A percentile compares a stretch with the other conserved stretches of the same genome.
These are phyloP conservation scores for Sapayoa aenigma DNA, from an alignment of 2,113 vertebrate genomes.

Conservation along the genomic window DNA sequence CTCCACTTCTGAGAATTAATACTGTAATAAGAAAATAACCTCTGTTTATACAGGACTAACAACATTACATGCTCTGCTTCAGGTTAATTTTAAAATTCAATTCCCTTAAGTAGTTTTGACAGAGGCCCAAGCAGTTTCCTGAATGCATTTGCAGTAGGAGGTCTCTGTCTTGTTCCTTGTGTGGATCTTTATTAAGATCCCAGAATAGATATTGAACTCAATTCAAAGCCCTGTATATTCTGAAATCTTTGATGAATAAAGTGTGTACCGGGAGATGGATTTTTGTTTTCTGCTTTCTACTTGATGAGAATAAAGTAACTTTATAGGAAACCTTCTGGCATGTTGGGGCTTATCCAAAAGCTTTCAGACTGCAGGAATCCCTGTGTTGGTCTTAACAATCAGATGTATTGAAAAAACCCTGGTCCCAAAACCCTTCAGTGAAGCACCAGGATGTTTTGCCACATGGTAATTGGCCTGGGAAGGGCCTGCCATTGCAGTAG, in stretches of 20 bases:
- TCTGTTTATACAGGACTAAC: slow-evolving; percentile 35
- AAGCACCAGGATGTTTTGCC: neutral
- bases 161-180: neutral
- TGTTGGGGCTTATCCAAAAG: neutral
- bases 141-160: neutral
- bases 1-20: slow-evolving; percentile 46
- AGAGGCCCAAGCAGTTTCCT: slow-evolving; percentile 11
- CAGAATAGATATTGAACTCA: neutral
- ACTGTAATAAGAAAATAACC: slow-evolving; percentile 13
- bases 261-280: neutral
- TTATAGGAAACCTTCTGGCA: neutral
- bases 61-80: slow-evolving; percentile 15
- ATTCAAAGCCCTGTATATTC: neutral
- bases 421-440: neutral
- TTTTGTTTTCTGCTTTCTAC: slow-evolving; percentile 1
- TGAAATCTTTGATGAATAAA: neutral
- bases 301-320: neutral
- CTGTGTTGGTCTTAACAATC: neutral
- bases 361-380: neutral
- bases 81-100: slow-evolving; percentile 23
- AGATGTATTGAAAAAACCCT: neutral
- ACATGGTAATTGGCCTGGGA: neutral
- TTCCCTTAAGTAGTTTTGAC: slow-evolving; percentile 46
- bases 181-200: neutral
- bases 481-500: neutral